Percentiles rank a stretch among this genome's conserved stretches.
phyloP scores from a whole-genome alignment of 2,797 vertebrate genomes.

The Esox masquinongy region DNA sequence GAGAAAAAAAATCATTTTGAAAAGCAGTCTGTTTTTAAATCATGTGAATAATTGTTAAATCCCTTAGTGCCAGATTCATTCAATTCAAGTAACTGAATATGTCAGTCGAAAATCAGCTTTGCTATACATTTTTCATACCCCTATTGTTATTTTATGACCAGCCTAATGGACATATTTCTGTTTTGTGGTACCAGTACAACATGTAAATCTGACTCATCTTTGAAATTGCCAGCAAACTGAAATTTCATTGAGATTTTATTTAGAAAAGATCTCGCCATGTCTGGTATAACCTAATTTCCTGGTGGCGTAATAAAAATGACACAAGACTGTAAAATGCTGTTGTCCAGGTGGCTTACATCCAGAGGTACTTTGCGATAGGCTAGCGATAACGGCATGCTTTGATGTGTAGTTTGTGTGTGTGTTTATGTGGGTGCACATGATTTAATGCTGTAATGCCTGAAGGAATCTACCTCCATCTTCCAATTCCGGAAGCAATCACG shows the following conservation, averaged over 20 bases:
- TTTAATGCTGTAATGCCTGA: constrained; percentile 52
- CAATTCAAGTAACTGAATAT: no score
- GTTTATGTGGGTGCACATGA: constrained; percentile 42
- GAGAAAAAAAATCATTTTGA: no score
- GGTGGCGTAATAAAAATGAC: constrained; percentile 38
- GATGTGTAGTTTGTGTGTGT: constrained; percentile 21
- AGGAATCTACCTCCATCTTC: constrained; percentile 30
- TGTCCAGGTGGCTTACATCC: constrained; percentile 52
- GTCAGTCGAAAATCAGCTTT: no score
- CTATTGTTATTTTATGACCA: background rate
- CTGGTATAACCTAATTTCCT: constrained; percentile 58
- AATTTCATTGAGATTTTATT: constrained; percentile 18
- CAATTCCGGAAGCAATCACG: constrained; percentile 73
- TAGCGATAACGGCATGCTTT: constrained; percentile 59
- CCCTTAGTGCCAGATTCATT: no score
- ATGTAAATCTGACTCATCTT: background rate
- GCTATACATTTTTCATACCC: no score
- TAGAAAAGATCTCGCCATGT: constrained; percentile 22
- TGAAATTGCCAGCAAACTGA: background rate
- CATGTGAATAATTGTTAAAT: no score
- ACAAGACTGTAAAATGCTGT: constrained; percentile 6
- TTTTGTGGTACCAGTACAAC: background rate
- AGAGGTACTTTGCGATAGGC: constrained; percentile 15
- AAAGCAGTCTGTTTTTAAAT: no score
- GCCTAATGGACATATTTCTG: background rate